Conservation (phyloP, 2,797 vertebrate species). For the Rostrhamus sociabilis region DNA sequence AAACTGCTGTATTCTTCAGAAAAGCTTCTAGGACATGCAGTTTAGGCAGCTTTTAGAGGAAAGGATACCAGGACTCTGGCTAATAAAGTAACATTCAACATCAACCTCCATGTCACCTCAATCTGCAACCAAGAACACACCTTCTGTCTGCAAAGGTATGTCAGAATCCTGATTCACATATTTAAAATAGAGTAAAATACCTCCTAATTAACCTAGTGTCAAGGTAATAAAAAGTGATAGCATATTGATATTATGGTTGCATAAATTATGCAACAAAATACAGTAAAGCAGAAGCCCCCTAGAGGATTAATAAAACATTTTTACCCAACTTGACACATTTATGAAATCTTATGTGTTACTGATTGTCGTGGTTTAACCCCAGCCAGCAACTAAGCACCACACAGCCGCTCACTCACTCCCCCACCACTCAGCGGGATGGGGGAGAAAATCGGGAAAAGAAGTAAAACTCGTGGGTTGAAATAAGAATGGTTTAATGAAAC, state of each 20-base stretch:
- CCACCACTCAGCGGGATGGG: too few species aligned
- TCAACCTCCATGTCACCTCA: not conserved
- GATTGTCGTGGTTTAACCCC: not conserved
- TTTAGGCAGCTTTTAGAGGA: not conserved
- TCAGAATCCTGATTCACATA: not conserved
- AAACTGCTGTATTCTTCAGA: not conserved
- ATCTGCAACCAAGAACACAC: not conserved
- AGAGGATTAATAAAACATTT: not conserved
- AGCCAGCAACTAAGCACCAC: too few species aligned
- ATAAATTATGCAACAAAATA: conserved; percentile 19
- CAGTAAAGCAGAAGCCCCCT: not conserved
- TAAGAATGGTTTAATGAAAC: too few species aligned
- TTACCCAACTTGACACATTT: not conserved
- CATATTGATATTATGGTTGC: not conserved
- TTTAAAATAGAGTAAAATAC: not conserved
- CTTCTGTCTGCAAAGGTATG: not conserved
- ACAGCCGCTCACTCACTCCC: too few species aligned
- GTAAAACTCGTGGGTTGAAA: too few species aligned
- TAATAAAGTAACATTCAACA: not conserved
- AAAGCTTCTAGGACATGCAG: not conserved
- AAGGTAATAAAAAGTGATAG: not conserved
- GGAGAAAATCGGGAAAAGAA: too few species aligned
- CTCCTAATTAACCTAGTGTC: not conserved
- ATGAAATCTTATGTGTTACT: not conserved
- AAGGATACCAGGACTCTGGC: not conserved